Conservation (phyloP, 1,140 invertebrate species). For the Atta cephalotes region DNA sequence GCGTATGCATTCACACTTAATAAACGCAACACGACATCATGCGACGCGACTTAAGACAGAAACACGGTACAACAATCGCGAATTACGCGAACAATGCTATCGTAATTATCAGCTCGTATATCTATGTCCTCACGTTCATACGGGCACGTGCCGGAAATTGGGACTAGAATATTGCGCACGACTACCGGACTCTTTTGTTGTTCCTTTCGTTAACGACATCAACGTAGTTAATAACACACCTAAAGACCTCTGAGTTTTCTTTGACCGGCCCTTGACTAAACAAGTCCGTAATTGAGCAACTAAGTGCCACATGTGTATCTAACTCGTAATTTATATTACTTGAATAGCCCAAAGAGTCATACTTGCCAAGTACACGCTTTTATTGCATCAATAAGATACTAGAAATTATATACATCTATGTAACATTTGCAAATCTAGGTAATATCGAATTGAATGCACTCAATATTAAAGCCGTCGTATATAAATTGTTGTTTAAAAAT, state of each 20-base stretch:
- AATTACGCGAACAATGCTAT: constrained; percentile 15
- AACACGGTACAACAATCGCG: background rate
- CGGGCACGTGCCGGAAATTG: background rate
- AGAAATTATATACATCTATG: background rate
- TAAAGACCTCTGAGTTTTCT: constrained; percentile 32
- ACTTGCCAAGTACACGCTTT: constrained; percentile 7
- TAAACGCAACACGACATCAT: background rate
- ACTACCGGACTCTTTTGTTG: background rate
- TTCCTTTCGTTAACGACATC: constrained; percentile 6
- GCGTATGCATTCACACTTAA: background rate
- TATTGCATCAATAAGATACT: background rate
- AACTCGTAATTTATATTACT: constrained; percentile 30
- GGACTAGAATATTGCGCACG: background rate
- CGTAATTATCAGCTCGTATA: background rate
- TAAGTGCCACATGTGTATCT: constrained; percentile 4
- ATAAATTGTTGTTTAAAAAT: too few relatives aligned
- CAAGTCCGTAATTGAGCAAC: constrained; percentile 26
- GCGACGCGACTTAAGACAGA: background rate
- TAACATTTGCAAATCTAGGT: too few relatives aligned
- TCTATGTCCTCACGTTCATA: background rate
- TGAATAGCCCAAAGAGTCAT: background rate
- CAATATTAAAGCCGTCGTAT: too few relatives aligned
- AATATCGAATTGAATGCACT: too few relatives aligned
- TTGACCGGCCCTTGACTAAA: constrained; percentile 11
- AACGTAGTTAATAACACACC: constrained; percentile 13